Evolutionary conservation across 2,113 vertebrate genomes (phyloP), one percentile per base, ranked within the genome.

Genomic region (Malurus cyaneus): DNA sequence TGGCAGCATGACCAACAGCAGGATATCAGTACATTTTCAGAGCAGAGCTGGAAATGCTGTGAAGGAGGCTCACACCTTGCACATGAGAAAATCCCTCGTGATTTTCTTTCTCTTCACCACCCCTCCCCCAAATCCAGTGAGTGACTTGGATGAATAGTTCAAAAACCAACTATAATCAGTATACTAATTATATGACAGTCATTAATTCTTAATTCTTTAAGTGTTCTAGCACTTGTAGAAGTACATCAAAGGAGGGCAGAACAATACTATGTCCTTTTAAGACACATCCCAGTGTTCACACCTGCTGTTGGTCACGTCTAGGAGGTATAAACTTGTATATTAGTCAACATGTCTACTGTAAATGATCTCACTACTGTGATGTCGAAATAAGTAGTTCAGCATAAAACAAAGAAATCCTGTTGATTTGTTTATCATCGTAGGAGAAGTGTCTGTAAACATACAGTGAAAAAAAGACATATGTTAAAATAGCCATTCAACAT

Each of bases 241-340:
- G 60, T 49, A 24, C 8, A 14, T 31, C 23, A 53, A 83, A 60
- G 54, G 14, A 18, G 16, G 28, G 3, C 18, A 56, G 42, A 72
- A 67, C 7, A 67, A 32, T 24, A 18, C 9, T 53, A 5, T 50
- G 36, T 28, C 19, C 18, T 92, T 70, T 89, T 34, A 89, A 80
- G 84, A 57, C 39, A 36, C 21, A 36, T 64, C 62, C 56, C n/a
- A 76, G 41, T 74, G 91, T 93, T 84, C 50, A 31, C 80, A 86
- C 76, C 34, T 94, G 94, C 78, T 86, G 28, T 31, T 79, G 70
- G 74, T 96, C 90, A 96, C 60, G 18, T 85, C 79, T 77, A 69
- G 11, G 52, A 89, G 54, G 71, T 64, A 23, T 84, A 73, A 88
- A 56, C 60, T 26, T 67, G 23, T 56, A 12, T 21, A 47, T 94